phyloP scores from a whole-genome alignment of 2,888 invertebrate species.

The Tuta absoluta region DNA sequence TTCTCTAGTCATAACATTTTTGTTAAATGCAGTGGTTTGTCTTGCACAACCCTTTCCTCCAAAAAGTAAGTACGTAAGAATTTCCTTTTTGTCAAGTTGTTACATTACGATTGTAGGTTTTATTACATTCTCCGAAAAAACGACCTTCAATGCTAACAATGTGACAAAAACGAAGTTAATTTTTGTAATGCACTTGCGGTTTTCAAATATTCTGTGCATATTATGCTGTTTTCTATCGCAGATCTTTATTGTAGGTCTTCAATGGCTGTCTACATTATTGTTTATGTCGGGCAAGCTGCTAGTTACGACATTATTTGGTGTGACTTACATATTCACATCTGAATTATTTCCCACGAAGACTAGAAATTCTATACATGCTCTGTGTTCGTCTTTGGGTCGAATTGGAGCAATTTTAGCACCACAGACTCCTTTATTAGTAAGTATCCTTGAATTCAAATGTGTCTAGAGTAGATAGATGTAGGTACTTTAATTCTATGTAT shows the following conservation, averaged over 20 bases:
- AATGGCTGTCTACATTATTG: constrained; percentile 11
- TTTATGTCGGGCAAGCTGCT: constrained; percentile 11
- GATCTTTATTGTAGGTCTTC: background rate
- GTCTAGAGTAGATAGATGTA: no score
- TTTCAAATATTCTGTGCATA: background rate
- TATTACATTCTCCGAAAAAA: background rate
- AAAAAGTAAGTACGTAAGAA: constrained; percentile 55
- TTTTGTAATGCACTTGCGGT: no score
- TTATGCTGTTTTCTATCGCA: no score
- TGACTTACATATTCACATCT: constrained; percentile 80
- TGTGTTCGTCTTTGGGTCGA: constrained; percentile 27
- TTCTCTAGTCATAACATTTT: constrained; percentile 78
- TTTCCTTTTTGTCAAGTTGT: background rate
- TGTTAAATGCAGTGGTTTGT: constrained; percentile 80
- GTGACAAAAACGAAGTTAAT: no score
- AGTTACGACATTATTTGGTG: constrained; percentile 38
- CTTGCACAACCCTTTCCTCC: constrained; percentile 82
- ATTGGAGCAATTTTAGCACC: constrained; percentile 27
- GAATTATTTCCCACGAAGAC: constrained; percentile 84
- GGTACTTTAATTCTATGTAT: no score
- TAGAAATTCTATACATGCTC: constrained; percentile 66
- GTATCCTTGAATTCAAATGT: background rate
- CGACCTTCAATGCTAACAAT: background rate
- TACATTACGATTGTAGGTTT: no score
- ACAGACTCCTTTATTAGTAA: constrained; percentile 28